phyloP scores from a whole-genome alignment of 2,888 invertebrate species.

The Tetropium fuscum region DNA sequence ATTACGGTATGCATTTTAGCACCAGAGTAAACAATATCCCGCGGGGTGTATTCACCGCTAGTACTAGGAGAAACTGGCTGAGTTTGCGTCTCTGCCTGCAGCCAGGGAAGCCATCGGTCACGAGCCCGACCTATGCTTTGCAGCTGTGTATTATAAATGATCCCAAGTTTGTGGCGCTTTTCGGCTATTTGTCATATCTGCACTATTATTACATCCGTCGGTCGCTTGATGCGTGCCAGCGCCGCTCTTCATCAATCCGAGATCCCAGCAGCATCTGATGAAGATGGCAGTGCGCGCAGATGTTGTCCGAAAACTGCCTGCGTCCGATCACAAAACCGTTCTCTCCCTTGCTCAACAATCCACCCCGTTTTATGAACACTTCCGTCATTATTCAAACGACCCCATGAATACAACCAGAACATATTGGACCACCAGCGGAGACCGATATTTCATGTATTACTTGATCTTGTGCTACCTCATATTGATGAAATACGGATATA shows the following conservation, averaged over 20 bases:
- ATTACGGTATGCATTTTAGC: background rate
- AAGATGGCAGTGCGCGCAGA: constrained; percentile 45
- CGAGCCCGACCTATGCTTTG: constrained; percentile 58
- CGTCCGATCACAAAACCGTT: constrained; percentile 4
- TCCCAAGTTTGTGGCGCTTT: constrained; percentile 66
- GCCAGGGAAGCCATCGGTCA: constrained; percentile 53
- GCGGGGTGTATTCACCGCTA: background rate
- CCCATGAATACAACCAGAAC: constrained; percentile 25
- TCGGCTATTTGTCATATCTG: constrained; percentile 67
- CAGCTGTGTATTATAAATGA: constrained; percentile 68
- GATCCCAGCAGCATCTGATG: constrained; percentile 51
- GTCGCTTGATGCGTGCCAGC: constrained; percentile 44
- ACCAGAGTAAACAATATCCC: constrained; percentile 2
- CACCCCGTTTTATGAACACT: constrained; percentile 6
- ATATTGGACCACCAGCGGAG: constrained; percentile 37
- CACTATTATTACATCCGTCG: constrained; percentile 65
- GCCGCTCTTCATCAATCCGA: constrained; percentile 58
- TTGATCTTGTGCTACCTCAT: constrained; percentile 37
- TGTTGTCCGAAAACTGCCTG: constrained; percentile 15
- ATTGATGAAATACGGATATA: constrained; percentile 41
- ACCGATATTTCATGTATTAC: constrained; percentile 42
- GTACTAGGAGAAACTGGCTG: background rate
- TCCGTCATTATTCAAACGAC: constrained; percentile 5
- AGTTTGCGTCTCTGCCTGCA: background rate
- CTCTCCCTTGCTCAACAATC: constrained; percentile 5